Base-by-base conservation (phyloP, 2,113 vertebrate genomes). In the Smithornis capensis region DNA sequence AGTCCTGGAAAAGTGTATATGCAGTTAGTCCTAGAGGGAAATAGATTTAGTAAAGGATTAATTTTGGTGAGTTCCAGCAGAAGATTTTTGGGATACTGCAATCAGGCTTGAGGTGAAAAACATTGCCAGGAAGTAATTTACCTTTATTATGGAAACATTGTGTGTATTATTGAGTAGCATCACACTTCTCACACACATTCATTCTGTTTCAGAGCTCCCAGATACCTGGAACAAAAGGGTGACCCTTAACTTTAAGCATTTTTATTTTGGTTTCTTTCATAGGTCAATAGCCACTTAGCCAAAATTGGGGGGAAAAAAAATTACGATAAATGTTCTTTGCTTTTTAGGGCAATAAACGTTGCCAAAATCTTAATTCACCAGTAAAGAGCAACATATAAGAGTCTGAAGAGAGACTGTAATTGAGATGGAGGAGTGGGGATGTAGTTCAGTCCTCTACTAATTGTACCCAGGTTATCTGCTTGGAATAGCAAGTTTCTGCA, bases 101-200 rank as follows among this genome's bases (percentile, higher is more conserved):
- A 68, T 94, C 92, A 91, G 53, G 25, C 87, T 76, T 44, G 56
- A 84, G 70, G 95, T 79, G 57, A 92, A 96, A 91, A 84, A 45
- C 56, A 57, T 33, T 40, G 12, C 65, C 57, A 73, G 89, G 87
- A 84, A 84, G 53, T 76, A 76, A 68, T 75, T 84, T 94, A 44
- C 62, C 83, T 87, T 79, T 94, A 65, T 87, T 87, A 40, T n/a
- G 38, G 55, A 28, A 67, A 35, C 35, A 12, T 37, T 24, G n/a
- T 19, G 19, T 73, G 16, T 74, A 9, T 87, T 89, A 64, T 10
- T 81, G 77, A 84, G 60, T 6, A 82, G 47, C 59, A 89, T 70
- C 68, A 81, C 33, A 18, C 19, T 86, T 69, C 75, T 60, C n/a
- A 25, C 14, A n/a, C 9, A 8, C 1, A 1, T 5, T 3, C 4